Conservation (phyloP, 2,888 invertebrate species). For the Nomada fucata region DNA sequence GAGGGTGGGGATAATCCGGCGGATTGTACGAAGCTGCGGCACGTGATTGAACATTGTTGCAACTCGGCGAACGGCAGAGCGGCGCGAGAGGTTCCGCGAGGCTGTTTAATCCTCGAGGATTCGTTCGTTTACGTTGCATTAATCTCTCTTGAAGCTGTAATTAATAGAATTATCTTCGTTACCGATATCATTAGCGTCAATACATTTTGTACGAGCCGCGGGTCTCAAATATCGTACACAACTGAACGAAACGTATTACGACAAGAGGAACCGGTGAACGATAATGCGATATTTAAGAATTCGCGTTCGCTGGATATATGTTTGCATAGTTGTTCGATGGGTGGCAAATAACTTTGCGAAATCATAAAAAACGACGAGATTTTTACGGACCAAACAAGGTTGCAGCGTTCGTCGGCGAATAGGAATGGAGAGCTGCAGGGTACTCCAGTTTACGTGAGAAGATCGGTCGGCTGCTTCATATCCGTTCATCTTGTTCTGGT, state of each 20-base stretch:
- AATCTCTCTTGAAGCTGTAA: too few relatives aligned
- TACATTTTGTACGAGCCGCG: too few relatives aligned
- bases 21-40: not conserved
- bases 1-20: not conserved
- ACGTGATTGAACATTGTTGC: constrained; percentile 12
- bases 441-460: constrained; percentile 60
- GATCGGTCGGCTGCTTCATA: constrained; percentile 28
- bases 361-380: constrained; percentile 15
- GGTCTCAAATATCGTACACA: too few relatives aligned
- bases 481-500: constrained; percentile 30
- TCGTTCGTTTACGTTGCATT: not conserved
- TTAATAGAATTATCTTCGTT: too few relatives aligned
- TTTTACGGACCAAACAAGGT: constrained; percentile 7
- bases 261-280: too few relatives aligned
- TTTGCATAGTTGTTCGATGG: not conserved
- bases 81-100: too few relatives aligned
- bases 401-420: too few relatives aligned
- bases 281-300: too few relatives aligned
- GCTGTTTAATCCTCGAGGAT: too few relatives aligned
- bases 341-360: not conserved
- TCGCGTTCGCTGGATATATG: too few relatives aligned
- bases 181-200: too few relatives aligned
- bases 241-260: too few relatives aligned
- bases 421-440: not conserved
- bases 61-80: not conserved